Evolutionary conservation across 2,797 vertebrate species (phyloP), one percentile per base, ranked within the genome.

Genomic region (Rachycentron canadum): DNA sequence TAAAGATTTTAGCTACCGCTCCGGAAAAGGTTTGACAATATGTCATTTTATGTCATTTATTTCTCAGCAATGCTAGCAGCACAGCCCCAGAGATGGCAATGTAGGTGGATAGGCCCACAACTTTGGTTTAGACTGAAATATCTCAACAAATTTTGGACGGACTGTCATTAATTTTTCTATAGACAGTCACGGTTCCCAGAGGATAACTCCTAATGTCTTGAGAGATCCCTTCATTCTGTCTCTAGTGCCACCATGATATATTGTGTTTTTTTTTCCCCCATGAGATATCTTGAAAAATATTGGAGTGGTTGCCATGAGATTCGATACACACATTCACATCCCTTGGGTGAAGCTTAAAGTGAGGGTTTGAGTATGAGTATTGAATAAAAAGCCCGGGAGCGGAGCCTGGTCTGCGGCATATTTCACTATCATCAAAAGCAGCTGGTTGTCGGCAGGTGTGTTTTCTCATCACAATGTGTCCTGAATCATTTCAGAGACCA

Each of bases 381-480:
- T 23, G 0, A 16, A 61, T 2, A 43, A 10, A 21, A 40, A 63
- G 6, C 3, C 16, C 2, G 23, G 5, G 6, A 10, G 23, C 34
- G 0, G 28, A 50, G 53, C 32, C 17, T 19, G 5, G 32, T 25
- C 57, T 60, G 52, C 25, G 23, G 57, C 65, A 34, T 8, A 57
- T 65, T 67, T 74, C 21, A 57, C 26, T 0, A 30, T 13, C 55
- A 61, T 76, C 60, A 68, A 30, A 19, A 47, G 13, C 30, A 47
- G 49, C 26, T 30, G 16, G 23, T 64, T 66, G 34, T 67, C 50
- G 56, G 73, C 41, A n/a, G 58, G 40, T 58, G 47, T 76, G 69
- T 62, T 8, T 61, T 57, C 7, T n/a, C 66, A 69, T 82, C 67
- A 53, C 62, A 58, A 4, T 12, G 14, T 47, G 23, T 28, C 41